These are phyloP conservation scores for Ammodytes marinus DNA, from an alignment of 2,113 vertebrate genomes.

Conservation along the genomic window DNA sequence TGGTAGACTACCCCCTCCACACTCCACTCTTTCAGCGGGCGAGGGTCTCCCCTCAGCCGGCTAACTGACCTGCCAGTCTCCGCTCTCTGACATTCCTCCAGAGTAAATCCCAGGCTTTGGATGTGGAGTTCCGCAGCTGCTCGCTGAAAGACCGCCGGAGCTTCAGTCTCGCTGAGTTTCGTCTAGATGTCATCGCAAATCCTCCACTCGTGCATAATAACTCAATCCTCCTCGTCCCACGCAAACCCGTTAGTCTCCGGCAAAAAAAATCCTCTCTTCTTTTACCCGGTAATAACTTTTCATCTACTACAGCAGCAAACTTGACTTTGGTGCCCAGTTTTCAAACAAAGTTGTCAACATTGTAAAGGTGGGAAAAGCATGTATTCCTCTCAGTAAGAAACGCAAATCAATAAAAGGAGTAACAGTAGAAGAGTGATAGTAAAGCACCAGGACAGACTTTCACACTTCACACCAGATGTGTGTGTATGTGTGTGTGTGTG, in stretches of 20 bases:
- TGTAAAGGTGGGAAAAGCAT: background rate
- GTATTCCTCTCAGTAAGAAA: background rate
- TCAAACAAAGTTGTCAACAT: slow-evolving; percentile 41
- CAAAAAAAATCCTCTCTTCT: background rate
- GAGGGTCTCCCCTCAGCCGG: slow-evolving; percentile 16
- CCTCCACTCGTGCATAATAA: slow-evolving; percentile 77
- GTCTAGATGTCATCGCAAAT: slow-evolving; percentile 87
- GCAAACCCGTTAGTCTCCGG: slow-evolving; percentile 26
- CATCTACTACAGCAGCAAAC: background rate
- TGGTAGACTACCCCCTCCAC: background rate
- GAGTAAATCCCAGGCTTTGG: slow-evolving; percentile 93
- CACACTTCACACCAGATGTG: slow-evolving; percentile 69
- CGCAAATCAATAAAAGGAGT: background rate
- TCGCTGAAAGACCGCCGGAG: slow-evolving; percentile 93
- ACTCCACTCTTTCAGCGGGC: background rate
- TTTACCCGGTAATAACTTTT: slow-evolving; percentile 5
- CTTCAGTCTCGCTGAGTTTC: slow-evolving; percentile 81
- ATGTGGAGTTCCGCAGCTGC: slow-evolving; percentile 92
- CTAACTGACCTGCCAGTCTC: slow-evolving; percentile 93
- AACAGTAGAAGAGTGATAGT: slow-evolving; percentile 33
- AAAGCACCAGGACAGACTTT: slow-evolving; percentile 39
- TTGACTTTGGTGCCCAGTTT: slow-evolving; percentile 23
- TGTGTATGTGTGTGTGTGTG: slow-evolving; percentile 29
- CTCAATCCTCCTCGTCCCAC: slow-evolving; percentile 38
- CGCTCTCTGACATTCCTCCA: slow-evolving; percentile 92